phyloP scores from a whole-genome alignment of 2,113 vertebrate genomes.

The Campylomormyrus numenius region DNA sequence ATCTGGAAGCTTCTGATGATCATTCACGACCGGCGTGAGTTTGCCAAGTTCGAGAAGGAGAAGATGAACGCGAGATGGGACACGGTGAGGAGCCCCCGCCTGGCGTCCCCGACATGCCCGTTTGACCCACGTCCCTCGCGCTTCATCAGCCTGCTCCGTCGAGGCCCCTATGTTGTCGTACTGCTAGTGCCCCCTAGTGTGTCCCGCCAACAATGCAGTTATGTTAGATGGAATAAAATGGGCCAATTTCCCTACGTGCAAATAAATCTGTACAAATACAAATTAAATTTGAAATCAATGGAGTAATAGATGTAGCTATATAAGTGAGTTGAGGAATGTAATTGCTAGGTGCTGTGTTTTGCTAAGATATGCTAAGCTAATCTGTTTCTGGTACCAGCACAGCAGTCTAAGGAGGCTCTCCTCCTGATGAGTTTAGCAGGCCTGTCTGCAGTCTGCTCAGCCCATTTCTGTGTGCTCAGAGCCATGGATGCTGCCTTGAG shows the following conservation, averaged over 20 bases:
- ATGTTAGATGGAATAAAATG: background rate
- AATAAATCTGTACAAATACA: background rate
- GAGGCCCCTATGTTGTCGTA: background rate
- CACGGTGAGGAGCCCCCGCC: conserved; percentile 66
- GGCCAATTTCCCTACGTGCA: background rate
- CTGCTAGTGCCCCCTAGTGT: background rate
- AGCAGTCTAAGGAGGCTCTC: background rate
- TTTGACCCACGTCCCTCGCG: background rate
- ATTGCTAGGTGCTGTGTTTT: background rate
- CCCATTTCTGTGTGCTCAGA: background rate
- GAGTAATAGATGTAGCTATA: background rate
- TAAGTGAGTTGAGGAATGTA: background rate
- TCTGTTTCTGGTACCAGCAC: background rate
- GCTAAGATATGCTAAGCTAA: background rate
- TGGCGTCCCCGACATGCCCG: conserved; percentile 31
- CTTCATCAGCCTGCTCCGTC: background rate
- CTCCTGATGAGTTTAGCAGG: background rate
- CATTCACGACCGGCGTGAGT: conserved; percentile 95
- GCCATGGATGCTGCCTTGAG: background rate
- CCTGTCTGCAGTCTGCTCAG: background rate
- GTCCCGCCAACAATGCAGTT: background rate
- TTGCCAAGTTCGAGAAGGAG: conserved; percentile 98
- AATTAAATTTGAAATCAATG: background rate
- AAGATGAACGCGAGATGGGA: conserved; percentile 99
- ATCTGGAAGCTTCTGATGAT: conserved; percentile 99